Evolutionary conservation across 2,113 vertebrate species (phyloP), one percentile per base, ranked within the genome.

Genomic region (Panthera tigris): DNA sequence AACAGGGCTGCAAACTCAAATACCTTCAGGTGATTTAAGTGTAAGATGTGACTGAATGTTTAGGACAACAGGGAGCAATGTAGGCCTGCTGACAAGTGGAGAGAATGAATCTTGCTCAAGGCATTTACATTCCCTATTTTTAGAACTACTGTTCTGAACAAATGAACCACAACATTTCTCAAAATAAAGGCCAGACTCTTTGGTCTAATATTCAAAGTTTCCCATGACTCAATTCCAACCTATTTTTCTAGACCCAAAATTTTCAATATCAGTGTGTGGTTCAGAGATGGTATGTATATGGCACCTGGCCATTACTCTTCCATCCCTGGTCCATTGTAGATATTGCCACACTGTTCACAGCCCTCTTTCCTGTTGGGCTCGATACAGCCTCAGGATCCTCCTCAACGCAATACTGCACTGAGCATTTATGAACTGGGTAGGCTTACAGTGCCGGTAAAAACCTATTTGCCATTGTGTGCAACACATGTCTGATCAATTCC

Each of bases 71-170:
- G 31, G 31, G 41, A 76, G 18, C 63, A 25, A 4, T 0, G 0
- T 1, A 41, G 31, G 65, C 16, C 52, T 83, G 19, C 45, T 14
- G 29, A 61, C 10, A 45, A 68, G 15, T 7, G 16, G 15, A 71
- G 31, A 90, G 9, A 48, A 25, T 9, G n/a, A 39, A 50, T 69
- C 45, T 66, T 48, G 80, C 33, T 85, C n/a, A 83, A 81, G 76
- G 25, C 9, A 52, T 94, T 93, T 71, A 94, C 25, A 45, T 18
- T 48, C 48, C 57, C 4, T 68, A 61, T 27, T 55, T 88, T 83
- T 63, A 73, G 25, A 83, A 86, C 39, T 50, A 63, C 39, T 82
- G 5, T 39, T 95, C 79, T 91, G 57, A 94, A 9, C 45, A 89
- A 87, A 79, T 2, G 13, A 88, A 68, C 55, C 19, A n/a, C 31